phyloP scores from a whole-genome alignment of 1,140 invertebrate genomes.

The Heliconius melpomene region DNA sequence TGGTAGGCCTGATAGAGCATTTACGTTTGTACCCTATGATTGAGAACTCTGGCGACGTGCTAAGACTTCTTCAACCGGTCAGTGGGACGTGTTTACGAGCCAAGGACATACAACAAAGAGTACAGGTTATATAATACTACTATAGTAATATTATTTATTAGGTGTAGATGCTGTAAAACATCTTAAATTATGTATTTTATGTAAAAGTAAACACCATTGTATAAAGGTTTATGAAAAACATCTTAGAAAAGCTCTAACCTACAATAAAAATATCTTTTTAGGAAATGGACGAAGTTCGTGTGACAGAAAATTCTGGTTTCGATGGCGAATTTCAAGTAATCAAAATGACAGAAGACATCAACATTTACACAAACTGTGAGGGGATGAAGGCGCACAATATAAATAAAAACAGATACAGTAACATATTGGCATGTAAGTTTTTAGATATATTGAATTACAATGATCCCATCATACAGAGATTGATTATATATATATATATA shows the following conservation, averaged over 20 bases:
- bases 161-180: neutral
- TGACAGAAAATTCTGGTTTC: conserved; percentile 85
- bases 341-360: conserved; percentile 95
- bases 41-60: conserved; percentile 96
- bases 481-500: no score
- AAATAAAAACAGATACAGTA: conserved; percentile 98
- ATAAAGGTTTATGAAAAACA: no score
- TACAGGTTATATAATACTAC: conserved; percentile 71
- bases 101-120: conserved; percentile 93
- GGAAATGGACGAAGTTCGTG: conserved; percentile 72
- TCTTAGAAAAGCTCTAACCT: no score
- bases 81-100: conserved; percentile 98
- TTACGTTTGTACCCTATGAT: conserved; percentile 99
- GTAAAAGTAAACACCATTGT: no score
- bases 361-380: conserved; percentile 94
- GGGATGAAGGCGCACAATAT: conserved; percentile 95
- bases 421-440: conserved; percentile 94
- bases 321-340: conserved; percentile 99
- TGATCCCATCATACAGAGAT: no score
- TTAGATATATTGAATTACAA: neutral
- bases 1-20: conserved; percentile 97
- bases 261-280: conserved; percentile 36
- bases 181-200: neutral
- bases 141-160: neutral
- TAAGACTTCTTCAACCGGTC: conserved; percentile 97